These are phyloP conservation scores for Trichosurus vulpecula DNA, from an alignment of 2,797 vertebrate genomes.

Conservation along the genomic window DNA sequence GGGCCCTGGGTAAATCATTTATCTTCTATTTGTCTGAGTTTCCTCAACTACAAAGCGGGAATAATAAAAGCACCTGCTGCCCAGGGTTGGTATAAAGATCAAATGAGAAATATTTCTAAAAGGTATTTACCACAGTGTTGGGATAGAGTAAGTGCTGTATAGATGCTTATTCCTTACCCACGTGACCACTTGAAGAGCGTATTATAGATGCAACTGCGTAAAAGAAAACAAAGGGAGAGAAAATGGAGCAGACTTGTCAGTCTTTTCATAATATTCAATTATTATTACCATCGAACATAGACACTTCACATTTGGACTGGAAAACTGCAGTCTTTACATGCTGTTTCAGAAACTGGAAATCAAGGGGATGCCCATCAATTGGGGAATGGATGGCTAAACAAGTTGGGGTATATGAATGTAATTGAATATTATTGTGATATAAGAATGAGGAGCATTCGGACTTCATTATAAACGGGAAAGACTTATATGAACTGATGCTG, in stretches of 20 bases:
- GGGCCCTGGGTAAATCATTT: not conserved
- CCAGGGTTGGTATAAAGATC: too few relatives aligned
- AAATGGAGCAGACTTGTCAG: not conserved
- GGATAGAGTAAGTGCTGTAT: not conserved
- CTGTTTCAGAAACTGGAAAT: too few relatives aligned
- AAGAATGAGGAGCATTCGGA: too few relatives aligned
- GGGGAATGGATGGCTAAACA: too few relatives aligned
- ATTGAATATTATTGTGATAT: too few relatives aligned
- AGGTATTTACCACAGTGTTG: not conserved
- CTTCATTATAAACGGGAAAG: too few relatives aligned
- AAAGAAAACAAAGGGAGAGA: too few relatives aligned
- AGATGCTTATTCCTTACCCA: too few relatives aligned
- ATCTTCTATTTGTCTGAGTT: not conserved
- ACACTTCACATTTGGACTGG: not conserved
- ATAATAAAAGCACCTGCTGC: not conserved
- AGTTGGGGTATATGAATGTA: too few relatives aligned
- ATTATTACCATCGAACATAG: not conserved
- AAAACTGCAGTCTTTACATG: not conserved
- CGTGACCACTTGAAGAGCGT: not conserved
- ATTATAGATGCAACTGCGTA: not conserved
- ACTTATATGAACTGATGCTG: too few relatives aligned
- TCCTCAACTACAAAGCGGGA: not conserved
- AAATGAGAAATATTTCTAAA: not conserved
- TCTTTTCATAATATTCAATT: not conserved
- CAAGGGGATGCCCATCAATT: too few relatives aligned